Evolutionary conservation across 2,888 invertebrate genomes (phyloP).

Genomic region (Epinotia bilunana): DNA sequence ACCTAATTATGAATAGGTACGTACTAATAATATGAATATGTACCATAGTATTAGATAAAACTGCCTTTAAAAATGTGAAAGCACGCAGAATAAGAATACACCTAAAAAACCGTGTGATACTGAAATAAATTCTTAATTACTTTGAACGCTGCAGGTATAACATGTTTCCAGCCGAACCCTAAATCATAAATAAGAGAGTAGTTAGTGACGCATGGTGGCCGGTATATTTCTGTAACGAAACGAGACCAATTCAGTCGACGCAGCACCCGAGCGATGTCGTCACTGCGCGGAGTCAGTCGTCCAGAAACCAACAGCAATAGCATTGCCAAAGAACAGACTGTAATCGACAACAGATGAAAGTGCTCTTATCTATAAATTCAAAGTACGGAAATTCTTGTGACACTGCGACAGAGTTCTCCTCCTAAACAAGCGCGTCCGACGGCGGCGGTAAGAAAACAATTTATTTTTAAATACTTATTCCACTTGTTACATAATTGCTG

Average conservation of each 20-base stretch:
- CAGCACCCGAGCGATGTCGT: slow-evolving; percentile 72
- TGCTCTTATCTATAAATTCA: slow-evolving; percentile 80
- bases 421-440: slow-evolving; percentile 62
- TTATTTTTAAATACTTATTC: slow-evolving; percentile 46
- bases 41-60: background rate
- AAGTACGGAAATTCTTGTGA: slow-evolving; percentile 71
- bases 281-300: slow-evolving; percentile 73
- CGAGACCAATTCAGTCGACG: slow-evolving; percentile 76
- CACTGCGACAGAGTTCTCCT: slow-evolving; percentile 68
- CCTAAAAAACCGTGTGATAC: too few species aligned
- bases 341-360: slow-evolving; percentile 79
- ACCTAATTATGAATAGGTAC: too few species aligned
- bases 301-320: slow-evolving; percentile 79
- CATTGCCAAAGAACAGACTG: slow-evolving; percentile 79
- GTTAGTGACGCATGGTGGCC: slow-evolving; percentile 36
- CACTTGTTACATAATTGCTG: slow-evolving; percentile 28
- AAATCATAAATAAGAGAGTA: slow-evolving; percentile 33
- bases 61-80: background rate
- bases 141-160: background rate
- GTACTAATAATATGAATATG: background rate
- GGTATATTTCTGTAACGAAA: slow-evolving; percentile 63
- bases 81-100: background rate
- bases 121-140: background rate
- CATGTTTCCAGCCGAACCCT: slow-evolving; percentile 20
- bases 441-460: slow-evolving; percentile 56